Evolutionary conservation across 2,888 invertebrate species (phyloP).

Genomic region (Mythimna lalbum): DNA sequence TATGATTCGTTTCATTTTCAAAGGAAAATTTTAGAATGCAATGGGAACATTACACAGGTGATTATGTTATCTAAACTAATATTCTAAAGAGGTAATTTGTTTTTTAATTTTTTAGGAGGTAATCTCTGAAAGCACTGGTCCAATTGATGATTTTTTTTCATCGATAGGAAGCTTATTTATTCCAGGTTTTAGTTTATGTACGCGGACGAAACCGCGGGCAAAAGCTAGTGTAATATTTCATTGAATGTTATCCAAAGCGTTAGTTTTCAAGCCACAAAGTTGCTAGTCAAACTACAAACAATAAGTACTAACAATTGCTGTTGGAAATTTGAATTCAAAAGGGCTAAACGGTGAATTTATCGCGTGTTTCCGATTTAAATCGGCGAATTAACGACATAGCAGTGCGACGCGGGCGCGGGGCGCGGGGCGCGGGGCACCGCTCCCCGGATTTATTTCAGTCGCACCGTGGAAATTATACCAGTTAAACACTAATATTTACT

Average conservation of each 20-base stretch:
- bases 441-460: slow-evolving; percentile 80
- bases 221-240: slow-evolving; percentile 3
- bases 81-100: too few species aligned
- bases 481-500: slow-evolving; percentile 41
- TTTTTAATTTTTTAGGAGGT: too few species aligned
- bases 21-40: too few species aligned
- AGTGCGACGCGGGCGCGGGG: slow-evolving; percentile 71
- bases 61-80: too few species aligned
- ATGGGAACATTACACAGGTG: too few species aligned
- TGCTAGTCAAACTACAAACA: slow-evolving; percentile 54
- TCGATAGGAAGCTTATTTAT: too few species aligned
- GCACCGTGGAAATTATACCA: slow-evolving; percentile 61
- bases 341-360: slow-evolving; percentile 86
- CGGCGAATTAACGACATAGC: slow-evolving; percentile 87
- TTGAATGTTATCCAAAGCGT: slow-evolving; percentile 18
- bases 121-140: too few species aligned
- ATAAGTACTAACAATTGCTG: slow-evolving; percentile 69
- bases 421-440: slow-evolving; percentile 75
- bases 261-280: slow-evolving; percentile 42
- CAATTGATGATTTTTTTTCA: too few species aligned
- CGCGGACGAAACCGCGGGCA: too few species aligned
- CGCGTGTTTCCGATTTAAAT: slow-evolving; percentile 89
- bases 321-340: slow-evolving; percentile 81
- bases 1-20: too few species aligned
- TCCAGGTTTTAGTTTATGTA: too few species aligned